Conservation (phyloP, 2,113 vertebrate genomes). For the Oceanodroma tethys region DNA sequence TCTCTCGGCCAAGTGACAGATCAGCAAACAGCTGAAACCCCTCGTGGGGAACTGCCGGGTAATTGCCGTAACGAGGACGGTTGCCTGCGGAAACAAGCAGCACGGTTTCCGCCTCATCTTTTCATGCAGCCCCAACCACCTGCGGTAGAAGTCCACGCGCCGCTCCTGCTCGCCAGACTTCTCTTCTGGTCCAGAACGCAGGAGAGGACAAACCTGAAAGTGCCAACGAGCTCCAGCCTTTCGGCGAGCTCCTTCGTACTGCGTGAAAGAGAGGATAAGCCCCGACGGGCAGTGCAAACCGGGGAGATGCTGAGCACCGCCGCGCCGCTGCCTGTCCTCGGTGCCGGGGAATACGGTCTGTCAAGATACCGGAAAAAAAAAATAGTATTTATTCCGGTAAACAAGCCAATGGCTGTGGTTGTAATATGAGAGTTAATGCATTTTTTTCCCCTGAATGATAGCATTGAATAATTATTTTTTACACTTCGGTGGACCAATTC, state of each 20-base stretch:
- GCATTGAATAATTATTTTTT: neutral
- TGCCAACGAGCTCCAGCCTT: neutral
- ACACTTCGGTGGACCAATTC: accelerated
- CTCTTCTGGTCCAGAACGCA: neutral
- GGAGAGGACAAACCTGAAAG: neutral
- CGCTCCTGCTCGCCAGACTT: neutral
- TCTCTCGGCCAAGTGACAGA: neutral
- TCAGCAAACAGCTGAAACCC: neutral
- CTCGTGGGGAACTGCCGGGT: neutral
- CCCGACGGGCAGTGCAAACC: accelerated
- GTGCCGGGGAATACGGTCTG: neutral
- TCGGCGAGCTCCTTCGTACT: accelerated
- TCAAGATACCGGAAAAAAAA: accelerated
- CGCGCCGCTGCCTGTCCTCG: no score
- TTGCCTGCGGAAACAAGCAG: neutral
- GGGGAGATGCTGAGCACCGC: neutral
- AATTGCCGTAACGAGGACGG: neutral
- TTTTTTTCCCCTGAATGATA: neutral
- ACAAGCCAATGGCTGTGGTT: no score
- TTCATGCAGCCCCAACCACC: neutral
- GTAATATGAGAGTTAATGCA: neutral
- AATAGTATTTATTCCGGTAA: no score
- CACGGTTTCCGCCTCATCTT: neutral
- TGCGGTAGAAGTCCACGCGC: neutral
- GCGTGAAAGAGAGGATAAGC: neutral